A percentile compares a stretch with the other conserved stretches of the same genome.
These are phyloP conservation scores for Antrozous pallidus DNA, from an alignment of 2,797 vertebrate genomes.

Conservation along the genomic window DNA sequence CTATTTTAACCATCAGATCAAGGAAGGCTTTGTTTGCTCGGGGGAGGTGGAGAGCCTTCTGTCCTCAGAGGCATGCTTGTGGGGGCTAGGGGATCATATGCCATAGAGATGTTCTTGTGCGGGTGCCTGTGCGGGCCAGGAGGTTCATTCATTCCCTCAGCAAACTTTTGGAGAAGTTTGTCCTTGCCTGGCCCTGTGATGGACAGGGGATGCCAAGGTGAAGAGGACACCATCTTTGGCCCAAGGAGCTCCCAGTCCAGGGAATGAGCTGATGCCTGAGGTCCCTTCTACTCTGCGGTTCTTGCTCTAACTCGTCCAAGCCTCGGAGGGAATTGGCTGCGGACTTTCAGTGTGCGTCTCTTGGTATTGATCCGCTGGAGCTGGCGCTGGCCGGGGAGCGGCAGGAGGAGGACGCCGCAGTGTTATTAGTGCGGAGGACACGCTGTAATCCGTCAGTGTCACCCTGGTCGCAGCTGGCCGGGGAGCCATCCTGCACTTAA, in stretches of 20 bases:
- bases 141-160: not conserved
- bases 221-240: not conserved
- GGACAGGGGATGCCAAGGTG: not conserved
- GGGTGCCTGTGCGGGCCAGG: not conserved
- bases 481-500: not conserved
- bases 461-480: constrained; percentile 57
- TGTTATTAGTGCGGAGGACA: constrained; percentile 69
- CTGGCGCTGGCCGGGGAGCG: not conserved
- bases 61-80: not conserved
- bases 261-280: not conserved
- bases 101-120: not conserved
- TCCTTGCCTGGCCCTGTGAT: not conserved
- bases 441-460: constrained; percentile 44
- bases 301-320: not conserved
- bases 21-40: not conserved
- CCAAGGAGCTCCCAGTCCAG: not conserved
- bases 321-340: not conserved
- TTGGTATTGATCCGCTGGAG: constrained; percentile 57
- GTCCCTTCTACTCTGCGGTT: not conserved
- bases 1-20: not conserved
- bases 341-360: not conserved
- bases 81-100: not conserved
- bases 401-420: constrained; percentile 35
- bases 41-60: not conserved
- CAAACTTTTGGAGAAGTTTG: not conserved